A percentile compares a stretch with the other conserved stretches of the same genome.
These are phyloP conservation scores for Drosophila affinis DNA, from an alignment of 2,888 invertebrate species.

Conservation along the genomic window DNA sequence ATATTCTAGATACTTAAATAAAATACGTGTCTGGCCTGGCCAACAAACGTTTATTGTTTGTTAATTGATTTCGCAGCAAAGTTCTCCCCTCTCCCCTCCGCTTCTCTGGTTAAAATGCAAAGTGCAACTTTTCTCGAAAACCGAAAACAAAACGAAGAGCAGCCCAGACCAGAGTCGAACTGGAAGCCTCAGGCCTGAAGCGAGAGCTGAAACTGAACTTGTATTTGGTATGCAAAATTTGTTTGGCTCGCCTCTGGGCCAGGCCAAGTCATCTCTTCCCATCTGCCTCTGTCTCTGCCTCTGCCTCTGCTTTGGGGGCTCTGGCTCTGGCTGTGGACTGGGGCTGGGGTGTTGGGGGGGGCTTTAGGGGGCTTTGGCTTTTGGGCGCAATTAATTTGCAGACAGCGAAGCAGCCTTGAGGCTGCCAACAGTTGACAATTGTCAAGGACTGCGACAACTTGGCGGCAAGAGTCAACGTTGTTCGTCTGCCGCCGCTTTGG, in stretches of 20 bases:
- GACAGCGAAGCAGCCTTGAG: conserved; percentile 74
- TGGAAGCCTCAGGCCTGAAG: conserved; percentile 21
- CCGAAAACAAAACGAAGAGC: conserved; percentile 20
- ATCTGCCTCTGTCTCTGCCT: background rate
- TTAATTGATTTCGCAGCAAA: conserved; percentile 80
- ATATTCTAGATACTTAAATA: conserved; percentile 84
- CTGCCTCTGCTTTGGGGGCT: conserved; percentile 1
- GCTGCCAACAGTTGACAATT: conserved; percentile 67
- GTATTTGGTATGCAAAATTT: conserved; percentile 78
- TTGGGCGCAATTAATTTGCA: conserved; percentile 74
- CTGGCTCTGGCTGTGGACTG: background rate
- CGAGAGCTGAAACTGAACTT: background rate
- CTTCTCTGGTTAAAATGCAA: conserved; percentile 72
- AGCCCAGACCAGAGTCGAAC: conserved; percentile 20
- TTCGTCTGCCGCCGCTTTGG: background rate
- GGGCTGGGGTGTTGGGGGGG: background rate
- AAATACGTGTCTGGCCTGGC: conserved; percentile 82
- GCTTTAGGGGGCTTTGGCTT: conserved; percentile 4
- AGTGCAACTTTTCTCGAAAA: conserved; percentile 62
- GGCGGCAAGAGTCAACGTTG: conserved; percentile 38
- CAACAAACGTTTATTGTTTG: conserved; percentile 82
- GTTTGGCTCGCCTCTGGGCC: conserved; percentile 52
- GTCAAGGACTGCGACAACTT: conserved; percentile 67
- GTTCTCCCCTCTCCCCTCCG: conserved; percentile 10
- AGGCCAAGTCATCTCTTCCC: conserved; percentile 48